Evolutionary conservation across 2,113 vertebrate species (phyloP).

Genomic region (Rhizomys pruinosus): DNA sequence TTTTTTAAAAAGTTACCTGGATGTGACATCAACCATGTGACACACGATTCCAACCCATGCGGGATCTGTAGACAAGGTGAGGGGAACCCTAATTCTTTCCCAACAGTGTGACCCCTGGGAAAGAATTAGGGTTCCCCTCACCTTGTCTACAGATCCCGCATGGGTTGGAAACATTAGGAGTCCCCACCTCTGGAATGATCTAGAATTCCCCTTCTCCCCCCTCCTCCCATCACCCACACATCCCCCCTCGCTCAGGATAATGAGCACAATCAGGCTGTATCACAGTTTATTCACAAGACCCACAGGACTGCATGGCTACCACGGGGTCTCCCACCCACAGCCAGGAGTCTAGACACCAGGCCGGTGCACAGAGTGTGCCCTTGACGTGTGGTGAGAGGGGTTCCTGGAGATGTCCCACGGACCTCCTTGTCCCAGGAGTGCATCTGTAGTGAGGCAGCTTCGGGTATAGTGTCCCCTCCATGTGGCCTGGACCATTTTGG

Average conservation of each 20-base stretch:
- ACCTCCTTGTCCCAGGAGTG: not conserved
- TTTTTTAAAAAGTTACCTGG: not conserved
- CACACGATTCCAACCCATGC: not conserved
- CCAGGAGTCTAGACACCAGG: constrained; percentile 4
- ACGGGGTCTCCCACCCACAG: not conserved
- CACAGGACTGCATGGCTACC: not conserved
- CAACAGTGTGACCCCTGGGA: not conserved
- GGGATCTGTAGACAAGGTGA: not conserved
- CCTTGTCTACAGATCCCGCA: not conserved
- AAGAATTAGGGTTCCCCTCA: not conserved
- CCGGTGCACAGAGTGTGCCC: not conserved
- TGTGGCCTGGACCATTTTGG: constrained; percentile 69
- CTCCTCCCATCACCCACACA: accelerated
- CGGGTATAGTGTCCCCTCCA: constrained; percentile 70
- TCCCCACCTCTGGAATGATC: too few species aligned
- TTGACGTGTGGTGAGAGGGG: not conserved
- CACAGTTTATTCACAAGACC: constrained; percentile 61
- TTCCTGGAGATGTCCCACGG: not conserved
- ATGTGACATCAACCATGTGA: accelerated
- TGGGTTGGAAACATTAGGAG: not conserved
- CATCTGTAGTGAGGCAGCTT: constrained; percentile 14
- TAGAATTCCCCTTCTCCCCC: too few species aligned
- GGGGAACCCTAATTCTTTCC: not conserved
- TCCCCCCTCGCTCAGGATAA: not conserved
- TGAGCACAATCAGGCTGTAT: not conserved